Conservation (phyloP, 2,888 invertebrate genomes). For the Linnaemya vulpina region DNA sequence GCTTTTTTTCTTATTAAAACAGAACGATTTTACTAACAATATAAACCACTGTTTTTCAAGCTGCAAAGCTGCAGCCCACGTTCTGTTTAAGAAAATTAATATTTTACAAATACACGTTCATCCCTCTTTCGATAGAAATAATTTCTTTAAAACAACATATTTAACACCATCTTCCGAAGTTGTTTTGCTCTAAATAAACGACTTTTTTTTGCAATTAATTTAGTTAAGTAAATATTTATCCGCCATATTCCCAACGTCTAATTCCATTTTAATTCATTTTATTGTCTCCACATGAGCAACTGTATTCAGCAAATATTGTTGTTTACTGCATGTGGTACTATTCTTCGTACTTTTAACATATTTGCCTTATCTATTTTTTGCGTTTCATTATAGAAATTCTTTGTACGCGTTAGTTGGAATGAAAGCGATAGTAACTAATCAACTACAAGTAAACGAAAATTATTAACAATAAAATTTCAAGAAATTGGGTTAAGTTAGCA, state of each 20-base stretch:
- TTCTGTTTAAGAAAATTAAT: no score
- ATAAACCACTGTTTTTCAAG: no score
- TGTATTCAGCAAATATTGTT: neutral
- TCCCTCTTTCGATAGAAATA: no score
- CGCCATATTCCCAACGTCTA: no score
- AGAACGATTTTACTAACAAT: no score
- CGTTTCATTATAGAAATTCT: neutral
- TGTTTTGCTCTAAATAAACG: neutral
- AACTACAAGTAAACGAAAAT: neutral
- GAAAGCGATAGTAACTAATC: constrained; percentile 54
- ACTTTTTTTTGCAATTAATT: neutral
- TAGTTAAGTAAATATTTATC: neutral
- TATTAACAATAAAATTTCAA: constrained; percentile 18
- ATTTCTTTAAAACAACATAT: no score
- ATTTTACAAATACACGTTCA: no score
- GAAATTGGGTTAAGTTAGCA: constrained; percentile 61
- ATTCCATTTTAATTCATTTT: neutral
- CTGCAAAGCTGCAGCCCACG: no score
- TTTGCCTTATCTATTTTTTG: neutral
- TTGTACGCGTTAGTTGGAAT: neutral
- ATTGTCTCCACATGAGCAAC: neutral
- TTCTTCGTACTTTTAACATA: neutral
- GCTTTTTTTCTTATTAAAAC: no score
- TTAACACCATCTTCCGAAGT: neutral
- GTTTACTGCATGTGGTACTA: neutral